These are phyloP conservation scores for Fregetta grallaria DNA, from an alignment of 2,113 vertebrate genomes.

Conservation along the genomic window DNA sequence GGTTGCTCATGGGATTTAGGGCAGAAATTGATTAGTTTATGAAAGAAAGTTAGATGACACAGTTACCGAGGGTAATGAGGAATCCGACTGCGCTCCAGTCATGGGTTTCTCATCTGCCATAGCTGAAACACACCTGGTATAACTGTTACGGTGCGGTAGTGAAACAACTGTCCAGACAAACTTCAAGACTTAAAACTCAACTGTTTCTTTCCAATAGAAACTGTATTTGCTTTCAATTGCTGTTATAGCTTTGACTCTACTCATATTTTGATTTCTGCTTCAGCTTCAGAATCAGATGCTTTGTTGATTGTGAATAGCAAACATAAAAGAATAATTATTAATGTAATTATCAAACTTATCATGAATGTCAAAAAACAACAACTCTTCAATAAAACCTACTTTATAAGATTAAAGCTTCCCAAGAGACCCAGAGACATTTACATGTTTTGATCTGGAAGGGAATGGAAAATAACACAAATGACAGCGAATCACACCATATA, in stretches of 20 bases:
- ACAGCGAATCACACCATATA: background rate
- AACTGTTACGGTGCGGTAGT: rapidly evolving
- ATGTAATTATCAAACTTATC: conserved; percentile 51
- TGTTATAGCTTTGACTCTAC: background rate
- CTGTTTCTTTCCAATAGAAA: background rate
- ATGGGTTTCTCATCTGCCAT: background rate
- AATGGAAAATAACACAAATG: background rate
- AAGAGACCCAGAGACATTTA: conserved; percentile 27
- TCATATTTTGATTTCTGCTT: background rate
- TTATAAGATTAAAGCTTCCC: conserved; percentile 49
- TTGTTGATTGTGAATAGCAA: conserved; percentile 29
- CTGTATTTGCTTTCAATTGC: background rate
- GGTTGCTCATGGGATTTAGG: background rate
- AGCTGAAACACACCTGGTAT: background rate
- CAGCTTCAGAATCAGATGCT: conserved; percentile 16
- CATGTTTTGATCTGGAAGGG: conserved; percentile 40
- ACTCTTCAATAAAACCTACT: conserved; percentile 46
- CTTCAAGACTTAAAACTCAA: background rate
- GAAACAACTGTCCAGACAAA: background rate
- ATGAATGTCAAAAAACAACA: background rate
- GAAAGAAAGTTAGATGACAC: background rate
- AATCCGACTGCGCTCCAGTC: rapidly evolving
- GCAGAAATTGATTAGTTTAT: background rate
- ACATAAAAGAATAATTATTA: conserved; percentile 64
- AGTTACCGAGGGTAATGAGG: background rate